These are phyloP conservation scores for Holothuria leucospilota DNA, from an alignment of 53 echinoderm and acorn worm species.

Conservation along the genomic window DNA sequence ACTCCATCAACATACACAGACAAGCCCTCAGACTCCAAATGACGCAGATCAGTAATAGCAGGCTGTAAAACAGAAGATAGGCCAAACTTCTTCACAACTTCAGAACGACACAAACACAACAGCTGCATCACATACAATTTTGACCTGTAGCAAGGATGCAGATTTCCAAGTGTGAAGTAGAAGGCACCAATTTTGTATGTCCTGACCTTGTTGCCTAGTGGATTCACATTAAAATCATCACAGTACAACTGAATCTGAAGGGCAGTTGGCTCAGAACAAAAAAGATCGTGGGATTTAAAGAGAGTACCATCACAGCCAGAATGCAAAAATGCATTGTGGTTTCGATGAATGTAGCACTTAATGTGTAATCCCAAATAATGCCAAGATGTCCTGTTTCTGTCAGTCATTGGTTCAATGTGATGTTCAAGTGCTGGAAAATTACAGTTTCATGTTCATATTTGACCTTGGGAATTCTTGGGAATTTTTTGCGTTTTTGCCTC, in stretches of 20 bases:
- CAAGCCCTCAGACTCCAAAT: neutral
- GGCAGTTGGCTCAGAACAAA: slow-evolving; percentile 15
- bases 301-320: slow-evolving; percentile 44
- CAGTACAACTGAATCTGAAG: slow-evolving; percentile 60
- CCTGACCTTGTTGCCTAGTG: slow-evolving; percentile 47
- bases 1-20: neutral
- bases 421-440: no score
- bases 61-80: neutral
- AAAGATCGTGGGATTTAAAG: slow-evolving; percentile 42
- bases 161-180: slow-evolving; percentile 49
- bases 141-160: slow-evolving; percentile 49
- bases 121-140: slow-evolving; percentile 58
- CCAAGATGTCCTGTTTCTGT: no score
- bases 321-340: no score
- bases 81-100: slow-evolving; percentile 29
- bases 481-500: no score
- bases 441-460: no score
- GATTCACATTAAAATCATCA: slow-evolving; percentile 67
- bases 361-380: no score
- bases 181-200: slow-evolving; percentile 54
- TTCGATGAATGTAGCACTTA: no score
- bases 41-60: neutral
- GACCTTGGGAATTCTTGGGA: no score
- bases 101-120: slow-evolving; percentile 41
- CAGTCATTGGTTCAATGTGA: no score